These are phyloP conservation scores for Pediacus dermestoides DNA, from an alignment of 2,888 invertebrate species.

Conservation along the genomic window DNA sequence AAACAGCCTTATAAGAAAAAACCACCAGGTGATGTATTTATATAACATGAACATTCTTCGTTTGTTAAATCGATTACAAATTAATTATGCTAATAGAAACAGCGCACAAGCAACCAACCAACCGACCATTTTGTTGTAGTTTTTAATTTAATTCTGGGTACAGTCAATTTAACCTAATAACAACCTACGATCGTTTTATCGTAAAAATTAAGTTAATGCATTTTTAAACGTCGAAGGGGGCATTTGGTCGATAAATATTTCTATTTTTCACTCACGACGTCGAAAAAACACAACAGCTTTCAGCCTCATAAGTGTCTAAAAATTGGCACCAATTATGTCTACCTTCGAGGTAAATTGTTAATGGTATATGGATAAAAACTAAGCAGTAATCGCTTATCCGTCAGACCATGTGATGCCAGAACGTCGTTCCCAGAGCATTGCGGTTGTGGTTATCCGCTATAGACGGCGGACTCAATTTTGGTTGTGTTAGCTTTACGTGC, in stretches of 20 bases:
- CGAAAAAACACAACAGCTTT: conserved; percentile 2
- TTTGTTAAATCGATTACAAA: conserved; percentile 4
- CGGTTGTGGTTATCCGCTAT: conserved; percentile 5
- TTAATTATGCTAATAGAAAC: conserved; percentile 4
- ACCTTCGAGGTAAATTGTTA: conserved; percentile 16
- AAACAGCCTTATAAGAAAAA: too few relatives aligned
- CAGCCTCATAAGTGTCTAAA: conserved; percentile 15
- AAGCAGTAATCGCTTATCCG: conserved; percentile 1
- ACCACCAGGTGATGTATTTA: too few relatives aligned
- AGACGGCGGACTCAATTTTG: conserved; percentile 1
- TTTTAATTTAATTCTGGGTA: conserved; percentile 15
- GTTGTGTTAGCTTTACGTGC: too few relatives aligned
- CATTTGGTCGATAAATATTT: conserved; percentile 19
- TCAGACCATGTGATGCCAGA: conserved; percentile 4
- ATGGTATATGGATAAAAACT: conserved; percentile 12
- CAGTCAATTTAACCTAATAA: conserved; percentile 20
- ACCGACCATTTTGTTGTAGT: neutral
- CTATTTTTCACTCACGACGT: conserved; percentile 11
- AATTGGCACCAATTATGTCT: conserved; percentile 20
- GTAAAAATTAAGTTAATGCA: conserved; percentile 13
- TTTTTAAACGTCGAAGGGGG: conserved; percentile 18
- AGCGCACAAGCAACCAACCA: neutral
- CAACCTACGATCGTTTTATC: conserved; percentile 4
- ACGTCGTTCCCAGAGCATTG: conserved; percentile 3
- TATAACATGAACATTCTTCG: too few relatives aligned